Evolutionary conservation across 1,140 invertebrate genomes (phyloP).

Genomic region (Caenorhabditis remanei): DNA sequence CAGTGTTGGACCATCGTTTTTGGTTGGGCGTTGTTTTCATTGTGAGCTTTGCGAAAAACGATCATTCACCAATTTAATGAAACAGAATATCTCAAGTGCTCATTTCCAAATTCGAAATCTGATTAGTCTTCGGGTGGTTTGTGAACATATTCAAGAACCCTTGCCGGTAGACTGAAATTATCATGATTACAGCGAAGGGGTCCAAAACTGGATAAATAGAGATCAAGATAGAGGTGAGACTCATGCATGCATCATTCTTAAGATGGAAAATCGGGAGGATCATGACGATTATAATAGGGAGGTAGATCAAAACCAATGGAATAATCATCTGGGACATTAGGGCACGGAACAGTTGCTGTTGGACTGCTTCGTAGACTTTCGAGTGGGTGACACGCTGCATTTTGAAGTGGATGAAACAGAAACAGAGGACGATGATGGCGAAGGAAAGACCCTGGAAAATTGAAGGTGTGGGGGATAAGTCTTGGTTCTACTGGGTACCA

Average conservation of each 20-base stretch:
- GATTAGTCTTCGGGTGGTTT: not conserved
- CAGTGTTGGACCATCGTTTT: too few species aligned
- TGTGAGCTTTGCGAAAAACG: not conserved
- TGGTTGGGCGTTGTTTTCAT: too few species aligned
- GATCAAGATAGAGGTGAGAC: not conserved
- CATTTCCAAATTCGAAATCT: not conserved
- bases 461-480: too few species aligned
- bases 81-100: not conserved
- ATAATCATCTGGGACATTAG: conserved; percentile 24
- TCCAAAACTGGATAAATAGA: conserved; percentile 10
- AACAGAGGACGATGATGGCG: not conserved
- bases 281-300: not conserved
- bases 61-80: too few species aligned
- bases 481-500: not conserved
- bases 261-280: conserved; percentile 12
- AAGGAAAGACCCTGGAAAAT: conserved; percentile 2
- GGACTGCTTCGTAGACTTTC: conserved; percentile 6
- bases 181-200: conserved; percentile 14
- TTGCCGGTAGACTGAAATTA: conserved; percentile 4
- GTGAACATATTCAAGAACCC: conserved; percentile 14
- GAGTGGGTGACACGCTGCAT: conserved; percentile 20
- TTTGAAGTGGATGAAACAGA: conserved; percentile 25
- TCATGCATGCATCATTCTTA: not conserved
- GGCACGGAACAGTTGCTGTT: not conserved
- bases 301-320: not conserved